Percentiles rank a stretch among this genome's conserved stretches.
phyloP scores from a whole-genome alignment of 2,888 invertebrate genomes.

The Drosophila falleni region DNA sequence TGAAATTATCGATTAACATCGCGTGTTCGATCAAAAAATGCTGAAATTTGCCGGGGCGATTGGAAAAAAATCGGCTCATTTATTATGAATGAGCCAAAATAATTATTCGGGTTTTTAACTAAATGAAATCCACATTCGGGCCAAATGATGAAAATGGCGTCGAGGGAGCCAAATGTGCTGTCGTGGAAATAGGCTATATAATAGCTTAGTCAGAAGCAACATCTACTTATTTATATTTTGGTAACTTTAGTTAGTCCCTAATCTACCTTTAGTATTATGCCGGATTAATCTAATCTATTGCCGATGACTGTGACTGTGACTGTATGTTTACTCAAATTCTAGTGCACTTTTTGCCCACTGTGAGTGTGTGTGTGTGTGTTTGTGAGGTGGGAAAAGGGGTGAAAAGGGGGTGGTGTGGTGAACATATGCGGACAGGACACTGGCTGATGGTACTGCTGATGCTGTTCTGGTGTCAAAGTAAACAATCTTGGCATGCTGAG shows the following conservation, averaged over 20 bases:
- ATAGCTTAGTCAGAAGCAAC: too few species aligned
- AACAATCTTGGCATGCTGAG: slow-evolving; percentile 55
- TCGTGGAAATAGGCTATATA: too few species aligned
- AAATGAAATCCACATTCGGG: too few species aligned
- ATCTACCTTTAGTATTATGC: not conserved
- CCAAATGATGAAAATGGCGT: too few species aligned
- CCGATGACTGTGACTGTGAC: not conserved
- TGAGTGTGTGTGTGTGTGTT: not conserved
- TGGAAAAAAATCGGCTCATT: too few species aligned
- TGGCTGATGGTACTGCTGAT: slow-evolving; percentile 15
- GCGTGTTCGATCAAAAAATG: too few species aligned
- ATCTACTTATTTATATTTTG: not conserved
- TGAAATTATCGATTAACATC: too few species aligned
- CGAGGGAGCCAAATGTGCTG: too few species aligned
- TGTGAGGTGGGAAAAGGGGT: too few species aligned
- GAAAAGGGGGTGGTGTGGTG: not conserved
- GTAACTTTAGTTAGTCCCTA: not conserved
- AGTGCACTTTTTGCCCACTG: slow-evolving; percentile 20
- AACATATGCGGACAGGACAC: not conserved
- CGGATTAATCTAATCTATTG: slow-evolving; percentile 7
- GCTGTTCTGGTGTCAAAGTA: slow-evolving; percentile 51
- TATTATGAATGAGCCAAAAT: too few species aligned
- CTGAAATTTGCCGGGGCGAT: too few species aligned
- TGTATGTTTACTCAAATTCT: slow-evolving; percentile 12
- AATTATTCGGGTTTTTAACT: too few species aligned